These are phyloP conservation scores for Aphaenogaster rudis DNA, from an alignment of 1,140 invertebrate species.

Conservation along the genomic window DNA sequence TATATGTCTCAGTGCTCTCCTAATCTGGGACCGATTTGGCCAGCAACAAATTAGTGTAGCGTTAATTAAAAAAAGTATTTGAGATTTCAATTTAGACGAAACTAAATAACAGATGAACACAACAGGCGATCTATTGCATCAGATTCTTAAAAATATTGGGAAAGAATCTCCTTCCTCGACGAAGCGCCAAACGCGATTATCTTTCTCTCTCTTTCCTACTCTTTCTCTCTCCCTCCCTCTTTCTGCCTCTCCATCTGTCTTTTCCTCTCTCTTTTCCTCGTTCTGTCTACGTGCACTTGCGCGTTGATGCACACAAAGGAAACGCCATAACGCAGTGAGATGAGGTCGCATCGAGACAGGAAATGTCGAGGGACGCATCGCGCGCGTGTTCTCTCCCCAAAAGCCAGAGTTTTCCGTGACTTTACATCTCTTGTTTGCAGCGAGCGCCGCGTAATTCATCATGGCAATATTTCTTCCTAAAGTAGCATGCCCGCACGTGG, in stretches of 20 bases:
- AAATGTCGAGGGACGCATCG: slow-evolving; percentile 24
- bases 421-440: neutral
- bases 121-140: too few relatives aligned
- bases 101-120: too few relatives aligned
- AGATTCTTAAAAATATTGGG: too few relatives aligned
- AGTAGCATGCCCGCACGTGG: neutral
- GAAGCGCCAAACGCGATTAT: too few relatives aligned
- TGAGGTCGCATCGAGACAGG: slow-evolving; percentile 30
- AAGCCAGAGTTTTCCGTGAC: slow-evolving; percentile 15
- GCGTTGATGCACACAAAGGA: slow-evolving; percentile 38
- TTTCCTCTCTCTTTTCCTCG: neutral
- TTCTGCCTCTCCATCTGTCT: neutral
- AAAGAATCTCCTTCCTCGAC: too few relatives aligned
- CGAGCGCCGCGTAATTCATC: neutral
- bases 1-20: too few relatives aligned
- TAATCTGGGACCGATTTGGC: too few relatives aligned
- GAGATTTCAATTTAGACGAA: too few relatives aligned
- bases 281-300: slow-evolving; percentile 28
- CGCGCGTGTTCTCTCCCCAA: neutral
- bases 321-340: slow-evolving; percentile 39
- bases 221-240: neutral
- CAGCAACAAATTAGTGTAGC: too few relatives aligned
- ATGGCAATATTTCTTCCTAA: neutral
- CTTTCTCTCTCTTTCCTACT: too few relatives aligned
- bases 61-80: too few relatives aligned